Evolutionary conservation across 2,797 vertebrate genomes (phyloP).

Genomic region (Oreortyx pictus): DNA sequence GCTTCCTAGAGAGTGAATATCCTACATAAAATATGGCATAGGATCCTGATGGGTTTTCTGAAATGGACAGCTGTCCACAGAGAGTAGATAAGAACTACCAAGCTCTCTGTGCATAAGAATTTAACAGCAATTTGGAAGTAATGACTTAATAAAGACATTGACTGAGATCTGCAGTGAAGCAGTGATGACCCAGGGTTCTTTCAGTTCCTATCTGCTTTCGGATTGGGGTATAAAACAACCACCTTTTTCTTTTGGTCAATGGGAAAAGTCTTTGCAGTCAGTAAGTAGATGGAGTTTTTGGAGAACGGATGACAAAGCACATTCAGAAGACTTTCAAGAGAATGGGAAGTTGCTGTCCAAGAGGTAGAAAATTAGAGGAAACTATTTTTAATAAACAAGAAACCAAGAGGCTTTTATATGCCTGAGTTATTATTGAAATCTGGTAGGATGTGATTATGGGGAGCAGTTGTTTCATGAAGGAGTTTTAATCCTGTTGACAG

Average conservation of each 20-base stretch:
- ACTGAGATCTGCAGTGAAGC: background rate
- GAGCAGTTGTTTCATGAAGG: constrained; percentile 65
- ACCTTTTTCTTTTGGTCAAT: constrained; percentile 14
- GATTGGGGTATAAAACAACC: background rate
- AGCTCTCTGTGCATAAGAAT: background rate
- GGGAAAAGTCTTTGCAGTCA: constrained; percentile 8
- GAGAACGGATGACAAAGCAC: constrained; percentile 18
- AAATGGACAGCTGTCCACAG: background rate
- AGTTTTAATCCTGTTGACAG: constrained; percentile 73
- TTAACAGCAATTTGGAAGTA: background rate
- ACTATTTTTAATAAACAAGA: constrained; percentile 64
- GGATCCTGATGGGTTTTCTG: background rate
- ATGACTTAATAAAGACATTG: background rate
- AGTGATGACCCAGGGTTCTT: background rate
- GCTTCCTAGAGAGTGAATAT: background rate
- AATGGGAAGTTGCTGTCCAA: constrained; percentile 43
- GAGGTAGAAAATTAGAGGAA: constrained; percentile 54
- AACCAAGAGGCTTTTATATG: constrained; percentile 62
- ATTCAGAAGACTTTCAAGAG: constrained; percentile 39
- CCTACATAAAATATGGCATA: background rate
- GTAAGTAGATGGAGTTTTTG: background rate
- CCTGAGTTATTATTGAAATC: constrained; percentile 69
- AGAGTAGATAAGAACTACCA: background rate
- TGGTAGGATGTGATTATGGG: constrained; percentile 69
- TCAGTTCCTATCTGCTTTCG: background rate